Evolutionary conservation across 1,140 invertebrate genomes (phyloP).

Genomic region (Anadara kagoshimensis): DNA sequence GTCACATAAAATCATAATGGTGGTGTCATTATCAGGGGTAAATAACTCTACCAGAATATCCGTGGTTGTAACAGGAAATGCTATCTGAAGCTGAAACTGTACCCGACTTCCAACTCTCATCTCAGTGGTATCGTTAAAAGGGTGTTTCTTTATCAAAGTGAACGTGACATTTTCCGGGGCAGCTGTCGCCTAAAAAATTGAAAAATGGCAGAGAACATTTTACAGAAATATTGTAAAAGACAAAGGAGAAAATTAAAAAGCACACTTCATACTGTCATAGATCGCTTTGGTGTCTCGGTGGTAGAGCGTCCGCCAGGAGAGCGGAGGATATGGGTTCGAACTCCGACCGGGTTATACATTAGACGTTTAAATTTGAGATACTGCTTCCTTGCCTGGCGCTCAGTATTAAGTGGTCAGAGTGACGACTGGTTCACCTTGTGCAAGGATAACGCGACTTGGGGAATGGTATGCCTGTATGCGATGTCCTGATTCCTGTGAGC

Average conservation of each 20-base stretch:
- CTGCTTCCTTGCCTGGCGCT: too few species aligned
- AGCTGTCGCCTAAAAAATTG: conserved; percentile 23
- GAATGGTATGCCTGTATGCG: too few species aligned
- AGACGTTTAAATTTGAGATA: too few species aligned
- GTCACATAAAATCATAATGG: conserved; percentile 69
- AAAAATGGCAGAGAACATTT: not conserved
- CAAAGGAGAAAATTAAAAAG: not conserved
- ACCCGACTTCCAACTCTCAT: conserved; percentile 52
- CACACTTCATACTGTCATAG: too few species aligned
- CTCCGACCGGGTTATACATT: too few species aligned
- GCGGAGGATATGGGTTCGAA: too few species aligned
- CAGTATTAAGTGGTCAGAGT: too few species aligned
- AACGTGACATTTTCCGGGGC: conserved; percentile 54
- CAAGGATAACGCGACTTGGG: too few species aligned
- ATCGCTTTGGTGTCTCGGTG: too few species aligned
- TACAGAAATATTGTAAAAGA: not conserved
- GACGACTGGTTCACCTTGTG: too few species aligned
- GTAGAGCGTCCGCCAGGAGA: too few species aligned
- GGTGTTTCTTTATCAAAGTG: conserved; percentile 39
- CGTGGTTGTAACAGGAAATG: conserved; percentile 46
- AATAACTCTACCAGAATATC: conserved; percentile 71
- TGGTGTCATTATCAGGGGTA: conserved; percentile 65
- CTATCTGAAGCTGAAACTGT: conserved; percentile 51
- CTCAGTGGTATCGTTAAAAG: conserved; percentile 32
- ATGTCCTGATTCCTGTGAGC: too few species aligned